A percentile compares a stretch with the other conserved stretches of the same genome.
These are phyloP conservation scores for Arnoldichthys spilopterus DNA, from an alignment of 2,797 vertebrate genomes.

Conservation along the genomic window DNA sequence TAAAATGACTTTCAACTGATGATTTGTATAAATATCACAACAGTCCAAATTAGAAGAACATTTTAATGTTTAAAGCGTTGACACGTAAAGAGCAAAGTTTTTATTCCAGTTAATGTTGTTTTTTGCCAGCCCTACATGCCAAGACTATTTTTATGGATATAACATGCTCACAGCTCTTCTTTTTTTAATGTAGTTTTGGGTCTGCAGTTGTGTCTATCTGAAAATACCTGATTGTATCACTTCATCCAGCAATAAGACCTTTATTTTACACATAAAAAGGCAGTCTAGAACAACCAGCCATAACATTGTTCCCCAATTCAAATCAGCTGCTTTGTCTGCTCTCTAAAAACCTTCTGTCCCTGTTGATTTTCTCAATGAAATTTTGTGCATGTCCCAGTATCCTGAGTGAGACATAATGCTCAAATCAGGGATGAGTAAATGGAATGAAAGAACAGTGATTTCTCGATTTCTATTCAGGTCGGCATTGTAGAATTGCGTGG, in stretches of 20 bases:
- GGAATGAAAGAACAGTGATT: slow-evolving; percentile 48
- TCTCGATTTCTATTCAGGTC: slow-evolving; percentile 53
- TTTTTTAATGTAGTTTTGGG: background rate
- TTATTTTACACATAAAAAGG: background rate
- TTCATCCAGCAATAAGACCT: background rate
- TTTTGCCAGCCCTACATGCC: no score
- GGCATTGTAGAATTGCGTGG: slow-evolving; percentile 41
- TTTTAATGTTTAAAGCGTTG: background rate
- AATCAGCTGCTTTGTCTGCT: background rate
- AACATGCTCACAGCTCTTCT: background rate
- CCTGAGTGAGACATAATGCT: slow-evolving; percentile 28
- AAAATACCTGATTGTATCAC: background rate
- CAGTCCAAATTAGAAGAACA: background rate
- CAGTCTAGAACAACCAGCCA: background rate
- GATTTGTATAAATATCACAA: background rate
- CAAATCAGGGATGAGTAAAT: slow-evolving; percentile 42
- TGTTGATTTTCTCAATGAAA: slow-evolving; percentile 35
- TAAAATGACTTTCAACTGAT: background rate
- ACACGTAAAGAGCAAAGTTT: no score
- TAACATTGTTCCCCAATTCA: background rate
- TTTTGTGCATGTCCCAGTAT: slow-evolving; percentile 41
- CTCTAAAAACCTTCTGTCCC: background rate
- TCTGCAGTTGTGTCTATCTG: background rate
- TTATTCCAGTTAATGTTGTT: no score
- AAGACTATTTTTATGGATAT: no score